Evolutionary conservation across 2,113 vertebrate genomes (phyloP).

Genomic region (Lamprotornis superbus): DNA sequence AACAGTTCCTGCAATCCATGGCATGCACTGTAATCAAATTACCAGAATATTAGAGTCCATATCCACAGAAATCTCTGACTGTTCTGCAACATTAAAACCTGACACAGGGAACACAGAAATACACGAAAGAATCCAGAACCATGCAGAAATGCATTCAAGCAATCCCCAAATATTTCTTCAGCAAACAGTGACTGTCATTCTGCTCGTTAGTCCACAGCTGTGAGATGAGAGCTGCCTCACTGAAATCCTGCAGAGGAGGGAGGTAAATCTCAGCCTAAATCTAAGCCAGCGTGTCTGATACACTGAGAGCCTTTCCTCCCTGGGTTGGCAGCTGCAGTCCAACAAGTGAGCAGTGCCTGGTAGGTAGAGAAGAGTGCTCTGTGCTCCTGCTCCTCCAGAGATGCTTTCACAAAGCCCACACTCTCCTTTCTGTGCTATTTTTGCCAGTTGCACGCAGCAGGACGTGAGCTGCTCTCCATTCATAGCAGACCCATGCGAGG

Average conservation of each 20-base stretch:
- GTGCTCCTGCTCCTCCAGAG: not conserved
- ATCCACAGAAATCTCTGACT: not conserved
- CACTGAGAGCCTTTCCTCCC: not conserved
- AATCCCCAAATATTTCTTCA: not conserved
- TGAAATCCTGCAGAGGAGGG: not conserved
- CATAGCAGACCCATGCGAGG: not conserved
- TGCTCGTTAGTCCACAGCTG: not conserved
- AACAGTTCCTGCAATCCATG: not conserved
- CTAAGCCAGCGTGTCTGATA: not conserved
- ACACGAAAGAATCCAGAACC: not conserved
- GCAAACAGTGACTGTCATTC: not conserved
- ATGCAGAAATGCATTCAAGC: not conserved
- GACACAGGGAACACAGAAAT: not conserved
- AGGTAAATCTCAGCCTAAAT: not conserved
- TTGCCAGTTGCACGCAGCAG: not conserved
- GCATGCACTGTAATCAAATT: not conserved
- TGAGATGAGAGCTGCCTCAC: not conserved
- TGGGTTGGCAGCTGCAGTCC: accelerated
- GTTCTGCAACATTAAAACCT: not conserved
- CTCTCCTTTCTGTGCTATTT: not conserved
- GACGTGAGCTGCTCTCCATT: not conserved
- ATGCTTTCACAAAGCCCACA: accelerated
- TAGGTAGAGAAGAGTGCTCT: not conserved
- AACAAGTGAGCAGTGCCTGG: not conserved
- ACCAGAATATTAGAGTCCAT: not conserved